Conservation (phyloP, 2,888 invertebrate genomes). For the Drosophila algonquin region DNA sequence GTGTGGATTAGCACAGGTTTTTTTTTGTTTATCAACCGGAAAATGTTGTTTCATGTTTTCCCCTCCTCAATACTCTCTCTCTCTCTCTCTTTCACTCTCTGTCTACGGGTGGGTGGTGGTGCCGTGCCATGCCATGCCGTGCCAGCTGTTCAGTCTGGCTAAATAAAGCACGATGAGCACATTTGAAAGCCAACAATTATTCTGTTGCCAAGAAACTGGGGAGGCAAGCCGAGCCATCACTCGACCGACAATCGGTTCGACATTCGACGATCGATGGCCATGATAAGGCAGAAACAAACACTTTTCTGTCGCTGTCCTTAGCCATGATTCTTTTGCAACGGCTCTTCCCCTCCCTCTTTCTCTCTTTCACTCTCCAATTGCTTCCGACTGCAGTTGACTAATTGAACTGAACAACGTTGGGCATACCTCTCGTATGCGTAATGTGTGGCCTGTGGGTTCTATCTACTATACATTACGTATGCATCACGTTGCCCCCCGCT, state of each 20-base stretch:
- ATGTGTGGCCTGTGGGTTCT: conserved; percentile 2
- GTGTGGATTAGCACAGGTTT: conserved; percentile 14
- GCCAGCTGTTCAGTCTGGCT: conserved; percentile 69
- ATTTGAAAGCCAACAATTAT: conserved; percentile 54
- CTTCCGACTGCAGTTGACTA: conserved; percentile 28
- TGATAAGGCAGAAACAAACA: conserved; percentile 52
- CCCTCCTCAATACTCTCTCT: not conserved
- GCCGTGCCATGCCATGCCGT: not conserved
- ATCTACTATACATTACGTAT: conserved; percentile 17
- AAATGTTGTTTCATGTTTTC: conserved; percentile 22
- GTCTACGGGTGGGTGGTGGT: not conserved
- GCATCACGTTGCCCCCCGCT: conserved; percentile 27
- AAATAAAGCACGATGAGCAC: conserved; percentile 75
- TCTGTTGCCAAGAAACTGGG: conserved; percentile 30
- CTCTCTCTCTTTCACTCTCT: not conserved
- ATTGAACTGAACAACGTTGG: conserved; percentile 8
- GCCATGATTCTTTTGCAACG: conserved; percentile 59
- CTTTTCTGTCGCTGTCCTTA: conserved; percentile 52
- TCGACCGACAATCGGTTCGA: conserved; percentile 14
- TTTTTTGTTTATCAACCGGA: conserved; percentile 69
- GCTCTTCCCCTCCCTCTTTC: not conserved
- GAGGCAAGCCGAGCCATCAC: not conserved
- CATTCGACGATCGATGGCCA: conserved; percentile 38
- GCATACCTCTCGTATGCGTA: conserved; percentile 44
- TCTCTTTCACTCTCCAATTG: not conserved